Conservation (phyloP, 2,888 invertebrate species). For the Morpho helenor region DNA sequence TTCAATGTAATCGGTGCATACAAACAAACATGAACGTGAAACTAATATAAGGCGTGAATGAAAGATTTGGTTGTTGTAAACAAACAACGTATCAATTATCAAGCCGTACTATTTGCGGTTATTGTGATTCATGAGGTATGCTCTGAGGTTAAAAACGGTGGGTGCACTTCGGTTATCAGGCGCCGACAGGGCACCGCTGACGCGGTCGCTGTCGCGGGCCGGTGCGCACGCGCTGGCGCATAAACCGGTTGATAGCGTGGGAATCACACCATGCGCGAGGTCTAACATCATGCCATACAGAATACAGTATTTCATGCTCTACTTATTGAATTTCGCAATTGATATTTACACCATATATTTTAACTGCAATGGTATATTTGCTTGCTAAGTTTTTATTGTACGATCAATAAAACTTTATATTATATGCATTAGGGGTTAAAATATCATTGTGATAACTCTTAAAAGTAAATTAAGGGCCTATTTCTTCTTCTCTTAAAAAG, state of each 20-base stretch:
- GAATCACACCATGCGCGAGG: constrained; percentile 49
- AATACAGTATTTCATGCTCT: constrained; percentile 23
- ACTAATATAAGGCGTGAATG: no score
- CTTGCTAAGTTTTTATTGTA: background rate
- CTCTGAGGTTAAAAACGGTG: constrained; percentile 1
- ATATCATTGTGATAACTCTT: no score
- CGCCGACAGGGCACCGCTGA: constrained; percentile 32
- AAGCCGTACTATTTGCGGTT: background rate
- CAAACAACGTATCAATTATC: no score
- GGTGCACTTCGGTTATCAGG: constrained; percentile 29
- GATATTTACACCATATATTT: background rate
- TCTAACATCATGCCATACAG: constrained; percentile 16
- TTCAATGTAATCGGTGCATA: no score
- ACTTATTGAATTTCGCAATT: constrained; percentile 18
- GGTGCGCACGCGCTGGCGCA: constrained; percentile 57
- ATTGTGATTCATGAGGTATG: background rate
- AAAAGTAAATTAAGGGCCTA: no score
- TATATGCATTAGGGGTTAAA: no score
- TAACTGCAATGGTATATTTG: background rate
- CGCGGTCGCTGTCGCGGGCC: constrained; percentile 43
- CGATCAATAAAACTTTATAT: no score
- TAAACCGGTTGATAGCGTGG: constrained; percentile 72
- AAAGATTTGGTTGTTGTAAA: no score
- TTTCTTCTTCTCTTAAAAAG: no score
- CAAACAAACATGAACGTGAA: no score